Evolutionary conservation across 30 jellyfish, hydroid and myxozoan species (phyloP), one percentile per base, ranked within the genome.

Genomic region (Cassiopea xamachana): DNA sequence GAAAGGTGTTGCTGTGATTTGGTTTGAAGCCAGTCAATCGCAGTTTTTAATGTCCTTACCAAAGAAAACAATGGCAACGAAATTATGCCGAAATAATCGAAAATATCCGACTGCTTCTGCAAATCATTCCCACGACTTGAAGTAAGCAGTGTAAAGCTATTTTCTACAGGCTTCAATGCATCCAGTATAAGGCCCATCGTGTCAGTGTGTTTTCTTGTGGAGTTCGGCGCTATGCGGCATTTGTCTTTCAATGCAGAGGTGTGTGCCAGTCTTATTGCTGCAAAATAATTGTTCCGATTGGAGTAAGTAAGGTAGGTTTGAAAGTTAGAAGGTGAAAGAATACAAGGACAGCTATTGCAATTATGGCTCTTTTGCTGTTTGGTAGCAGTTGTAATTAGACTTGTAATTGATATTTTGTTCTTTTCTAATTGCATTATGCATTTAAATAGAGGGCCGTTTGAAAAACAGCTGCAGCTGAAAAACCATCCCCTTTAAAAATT

Each of bases 1-100:
- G 98, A 79, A 48, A 86, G 68, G 27, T 85, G 85, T 67, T 92
- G 95, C 50, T 92, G 98, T 51, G 90, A 61, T 60, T 85, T 92
- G 45, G 77, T 74, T 48, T 79, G 89, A 67, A 92, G 51, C 98
- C 98, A 92, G 70, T 80, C 69, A 2, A 79, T 58, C 80, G 88
- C 80, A n/a, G 59, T 64, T 39, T 85, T 90, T 82, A 92, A 27
- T 1, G 82, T 48, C 14, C 70, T 46, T 15, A 17, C 43, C 46
- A 90, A 81, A 1, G 90, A 48, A 27, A 90, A 15, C 39, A 79
- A 79, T 14, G 92, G 71, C 79, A 18, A 13, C 61, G 77, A 51
- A 16, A 90, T 39, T 45, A 45, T 47, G 55, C 68, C 68, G 13
- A 72, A 64, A 58, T 39, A 71, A 1, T 73, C 89, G 18, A 62